Evolutionary conservation across 2,888 invertebrate species (phyloP).

Genomic region (Syrista parreyssii): DNA sequence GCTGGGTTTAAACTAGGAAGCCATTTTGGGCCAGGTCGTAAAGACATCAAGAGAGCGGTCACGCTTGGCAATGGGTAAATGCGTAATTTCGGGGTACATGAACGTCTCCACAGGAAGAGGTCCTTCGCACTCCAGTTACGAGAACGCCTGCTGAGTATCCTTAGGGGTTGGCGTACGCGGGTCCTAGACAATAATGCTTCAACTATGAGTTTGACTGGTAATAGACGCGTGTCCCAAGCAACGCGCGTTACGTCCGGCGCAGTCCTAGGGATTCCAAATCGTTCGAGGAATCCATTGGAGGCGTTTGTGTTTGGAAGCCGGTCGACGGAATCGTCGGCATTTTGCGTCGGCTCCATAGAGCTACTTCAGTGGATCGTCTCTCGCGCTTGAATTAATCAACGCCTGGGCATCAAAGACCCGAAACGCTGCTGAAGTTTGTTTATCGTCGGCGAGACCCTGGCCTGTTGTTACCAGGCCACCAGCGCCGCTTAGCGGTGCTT

Average conservation of each 20-base stretch:
- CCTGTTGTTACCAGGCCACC: conserved; percentile 4
- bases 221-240: neutral
- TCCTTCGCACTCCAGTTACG: conserved; percentile 22
- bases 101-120: conserved; percentile 44
- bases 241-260: neutral
- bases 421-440: conserved; percentile 55
- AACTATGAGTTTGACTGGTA: neutral
- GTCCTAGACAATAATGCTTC: neutral
- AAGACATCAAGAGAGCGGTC: conserved; percentile 40
- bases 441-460: conserved; percentile 44
- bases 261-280: neutral
- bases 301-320: neutral
- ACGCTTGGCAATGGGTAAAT: conserved; percentile 44
- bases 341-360: conserved; percentile 10
- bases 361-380: conserved; percentile 42
- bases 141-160: conserved; percentile 14
- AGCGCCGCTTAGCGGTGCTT: conserved; percentile 31
- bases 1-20: neutral
- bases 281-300: neutral
- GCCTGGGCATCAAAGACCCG: conserved; percentile 59
- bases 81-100: conserved; percentile 58
- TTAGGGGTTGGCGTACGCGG: neutral
- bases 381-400: conserved; percentile 61
- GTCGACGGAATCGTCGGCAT: neutral
- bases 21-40: conserved; percentile 3